These are phyloP conservation scores for Trichomalopsis sarcophagae DNA, from an alignment of 1,140 invertebrate species.

Conservation along the genomic window DNA sequence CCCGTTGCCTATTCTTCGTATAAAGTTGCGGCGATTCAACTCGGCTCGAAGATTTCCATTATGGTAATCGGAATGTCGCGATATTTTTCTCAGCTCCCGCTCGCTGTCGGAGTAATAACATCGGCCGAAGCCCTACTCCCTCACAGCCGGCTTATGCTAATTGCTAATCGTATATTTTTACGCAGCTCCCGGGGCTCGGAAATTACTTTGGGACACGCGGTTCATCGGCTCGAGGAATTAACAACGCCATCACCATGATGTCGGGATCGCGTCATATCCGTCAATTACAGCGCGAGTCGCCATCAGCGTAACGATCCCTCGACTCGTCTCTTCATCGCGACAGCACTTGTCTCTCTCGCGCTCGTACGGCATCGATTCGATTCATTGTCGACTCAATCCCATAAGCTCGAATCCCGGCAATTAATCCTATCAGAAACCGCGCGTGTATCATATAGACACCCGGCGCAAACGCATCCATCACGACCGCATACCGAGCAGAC, in stretches of 20 bases:
- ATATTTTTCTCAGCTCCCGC: not conserved
- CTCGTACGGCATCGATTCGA: not conserved
- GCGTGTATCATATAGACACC: not conserved
- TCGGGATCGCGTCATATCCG: not conserved
- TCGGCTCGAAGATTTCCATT: not conserved
- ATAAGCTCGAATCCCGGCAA: not conserved
- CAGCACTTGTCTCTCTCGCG: not conserved
- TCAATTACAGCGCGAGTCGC: slow-evolving; percentile 1
- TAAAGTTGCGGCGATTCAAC: not conserved
- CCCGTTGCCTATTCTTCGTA: slow-evolving; percentile 19
- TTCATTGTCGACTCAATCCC: not conserved
- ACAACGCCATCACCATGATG: not conserved
- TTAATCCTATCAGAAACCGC: not conserved
- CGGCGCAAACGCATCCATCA: not conserved
- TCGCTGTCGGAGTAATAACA: not conserved
- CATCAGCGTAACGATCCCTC: not conserved
- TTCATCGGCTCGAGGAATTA: slow-evolving; percentile 42
- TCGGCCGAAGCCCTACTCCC: not conserved
- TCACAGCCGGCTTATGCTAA: not conserved
- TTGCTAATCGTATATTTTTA: not conserved
- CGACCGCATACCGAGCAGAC: not conserved
- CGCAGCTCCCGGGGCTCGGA: not conserved
- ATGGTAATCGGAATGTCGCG: slow-evolving; percentile 13
- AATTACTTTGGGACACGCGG: not conserved
- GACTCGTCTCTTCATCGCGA: not conserved